Evolutionary conservation across 2,113 vertebrate species (phyloP), one percentile per base, ranked within the genome.

Genomic region (Vombatus ursinus): DNA sequence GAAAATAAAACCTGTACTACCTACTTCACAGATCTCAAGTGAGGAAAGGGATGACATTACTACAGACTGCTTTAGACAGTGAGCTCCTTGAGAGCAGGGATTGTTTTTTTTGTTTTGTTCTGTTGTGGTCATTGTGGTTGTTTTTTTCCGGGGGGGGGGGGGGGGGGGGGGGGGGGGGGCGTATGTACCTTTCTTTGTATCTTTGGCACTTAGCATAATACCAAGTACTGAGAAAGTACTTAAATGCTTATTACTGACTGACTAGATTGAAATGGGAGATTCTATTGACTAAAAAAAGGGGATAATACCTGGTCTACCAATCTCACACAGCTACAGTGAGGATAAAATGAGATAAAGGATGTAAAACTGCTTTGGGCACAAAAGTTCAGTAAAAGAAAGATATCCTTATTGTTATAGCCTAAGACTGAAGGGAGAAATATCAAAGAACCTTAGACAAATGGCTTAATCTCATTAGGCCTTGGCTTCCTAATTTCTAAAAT

Each of bases 401-500:
- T 61, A 61, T 61, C 57, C 28, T 61, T 61, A 61, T 61, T 28
- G 26, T 61, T 61, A 9, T 61, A 61, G 25, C 26, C 61, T 68
- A 68, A 68, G 10, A 68, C 16, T 68, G 31, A 9, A 31, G 61
- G 12, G 31, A 93, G 77, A 24, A 52, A 57, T 48, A 77, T 44
- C 9, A n/a, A 23, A 44, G 93, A 44, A 93, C 94, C 89, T 94
- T 94, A 93, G 93, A 96, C 95, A 95, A 94, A 96, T 97, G 92
- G 91, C 94, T 96, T 95, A 89, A 12, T 92, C 50, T 97, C 61
- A 94, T 50, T 95, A 93, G 94, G 92, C 31, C 31, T 84, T 90
- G 93, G 19, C 6, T 28, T 92, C 12, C 24, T 26, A 84, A 50
- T 50, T 49, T 91, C 31, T 92, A 89, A 92, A 90, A 51, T 2